Evolutionary conservation across 2,113 vertebrate species (phyloP).

Genomic region (Hemibates koningsi): DNA sequence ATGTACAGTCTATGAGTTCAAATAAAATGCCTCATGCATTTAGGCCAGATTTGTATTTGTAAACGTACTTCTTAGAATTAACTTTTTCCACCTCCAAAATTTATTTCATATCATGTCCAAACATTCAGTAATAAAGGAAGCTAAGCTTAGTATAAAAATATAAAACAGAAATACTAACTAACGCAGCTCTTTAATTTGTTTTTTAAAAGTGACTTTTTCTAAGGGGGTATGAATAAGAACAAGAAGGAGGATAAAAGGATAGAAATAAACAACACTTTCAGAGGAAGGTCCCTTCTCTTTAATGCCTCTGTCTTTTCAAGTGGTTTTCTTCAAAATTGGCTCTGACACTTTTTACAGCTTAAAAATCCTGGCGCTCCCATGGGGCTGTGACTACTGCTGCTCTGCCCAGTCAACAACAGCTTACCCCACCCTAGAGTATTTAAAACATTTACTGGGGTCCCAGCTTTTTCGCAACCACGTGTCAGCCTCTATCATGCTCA

Average conservation of each 20-base stretch:
- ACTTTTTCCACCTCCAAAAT: background rate
- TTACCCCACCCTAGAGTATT: slow-evolving; percentile 5
- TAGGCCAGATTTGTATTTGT: background rate
- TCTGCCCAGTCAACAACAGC: background rate
- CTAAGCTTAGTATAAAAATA: background rate
- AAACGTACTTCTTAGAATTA: background rate
- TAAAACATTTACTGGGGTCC: slow-evolving; percentile 14
- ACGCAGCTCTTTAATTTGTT: background rate
- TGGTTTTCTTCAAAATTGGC: background rate
- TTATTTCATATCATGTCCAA: background rate
- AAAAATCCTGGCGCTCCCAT: background rate
- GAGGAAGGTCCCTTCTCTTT: background rate
- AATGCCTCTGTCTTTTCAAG: background rate
- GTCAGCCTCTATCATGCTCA: slow-evolving; percentile 28
- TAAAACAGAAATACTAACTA: background rate
- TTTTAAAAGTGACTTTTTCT: background rate
- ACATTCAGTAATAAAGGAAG: background rate
- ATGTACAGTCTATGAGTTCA: background rate
- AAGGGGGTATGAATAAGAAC: background rate
- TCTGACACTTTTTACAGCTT: slow-evolving; percentile 9
- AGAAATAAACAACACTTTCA: background rate
- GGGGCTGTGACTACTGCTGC: background rate
- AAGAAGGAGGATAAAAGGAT: background rate
- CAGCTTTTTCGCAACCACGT: background rate
- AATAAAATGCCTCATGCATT: background rate